phyloP scores from a whole-genome alignment of 2,113 vertebrate genomes.

The Meleagris gallopavo region DNA sequence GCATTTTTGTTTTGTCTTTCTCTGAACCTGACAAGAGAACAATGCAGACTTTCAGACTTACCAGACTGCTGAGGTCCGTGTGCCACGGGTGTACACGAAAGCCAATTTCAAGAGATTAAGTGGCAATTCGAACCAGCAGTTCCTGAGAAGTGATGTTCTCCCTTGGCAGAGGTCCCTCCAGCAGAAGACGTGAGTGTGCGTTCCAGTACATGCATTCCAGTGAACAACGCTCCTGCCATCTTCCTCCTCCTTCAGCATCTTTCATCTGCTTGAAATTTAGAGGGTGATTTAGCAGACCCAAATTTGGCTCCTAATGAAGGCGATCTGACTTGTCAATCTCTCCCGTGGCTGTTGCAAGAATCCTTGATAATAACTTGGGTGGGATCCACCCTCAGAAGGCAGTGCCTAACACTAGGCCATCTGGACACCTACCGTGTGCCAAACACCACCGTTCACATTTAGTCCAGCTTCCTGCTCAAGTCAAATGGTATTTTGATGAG shows the following conservation, averaged over 20 bases:
- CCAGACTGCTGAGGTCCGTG: not conserved
- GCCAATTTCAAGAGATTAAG: not conserved
- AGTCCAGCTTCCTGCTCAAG: not conserved
- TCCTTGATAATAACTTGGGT: constrained; percentile 11
- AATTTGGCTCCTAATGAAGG: not conserved
- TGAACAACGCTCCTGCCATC: not conserved
- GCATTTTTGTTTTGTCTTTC: not conserved
- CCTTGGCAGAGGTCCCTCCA: not conserved
- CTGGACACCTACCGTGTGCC: constrained; percentile 7
- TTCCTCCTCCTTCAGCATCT: not conserved
- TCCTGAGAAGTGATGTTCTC: not conserved
- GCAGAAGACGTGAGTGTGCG: not conserved
- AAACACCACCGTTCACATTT: not conserved
- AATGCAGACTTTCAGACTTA: not conserved
- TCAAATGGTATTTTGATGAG: not conserved
- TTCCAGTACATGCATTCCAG: not conserved
- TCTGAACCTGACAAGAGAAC: not conserved
- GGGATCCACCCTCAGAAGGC: not conserved
- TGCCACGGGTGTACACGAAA: not conserved
- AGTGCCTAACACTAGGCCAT: not conserved
- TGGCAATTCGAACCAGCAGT: not conserved
- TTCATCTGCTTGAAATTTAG: constrained; percentile 38
- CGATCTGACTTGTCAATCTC: not conserved
- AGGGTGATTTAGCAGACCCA: constrained; percentile 15
- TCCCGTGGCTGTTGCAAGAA: not conserved